Conservation (phyloP, 2,113 vertebrate genomes). For the Syngnathus floridae region DNA sequence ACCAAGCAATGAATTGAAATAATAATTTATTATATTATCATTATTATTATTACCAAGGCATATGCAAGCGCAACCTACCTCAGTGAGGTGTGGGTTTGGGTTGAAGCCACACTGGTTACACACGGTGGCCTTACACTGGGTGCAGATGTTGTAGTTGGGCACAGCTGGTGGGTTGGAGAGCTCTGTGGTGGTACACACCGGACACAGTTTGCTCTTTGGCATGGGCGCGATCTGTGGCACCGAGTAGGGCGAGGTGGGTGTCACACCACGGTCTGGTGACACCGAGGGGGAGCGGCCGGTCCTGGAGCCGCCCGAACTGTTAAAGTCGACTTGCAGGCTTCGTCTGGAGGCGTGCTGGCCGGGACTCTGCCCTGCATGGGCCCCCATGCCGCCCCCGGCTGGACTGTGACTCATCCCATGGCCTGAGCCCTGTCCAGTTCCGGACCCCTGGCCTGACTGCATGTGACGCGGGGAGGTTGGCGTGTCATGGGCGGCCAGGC, state of each 20-base stretch:
- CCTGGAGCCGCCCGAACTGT: slow-evolving; percentile 51
- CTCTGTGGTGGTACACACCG: slow-evolving; percentile 93
- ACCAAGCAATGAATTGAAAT: background rate
- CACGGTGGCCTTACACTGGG: slow-evolving; percentile 90
- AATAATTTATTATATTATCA: too few species aligned
- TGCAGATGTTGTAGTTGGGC: slow-evolving; percentile 96
- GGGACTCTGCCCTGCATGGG: slow-evolving; percentile 50
- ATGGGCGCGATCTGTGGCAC: slow-evolving; percentile 94
- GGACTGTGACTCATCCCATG: slow-evolving; percentile 41
- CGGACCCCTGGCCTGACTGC: slow-evolving; percentile 50
- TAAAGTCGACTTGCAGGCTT: slow-evolving; percentile 71
- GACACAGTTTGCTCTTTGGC: slow-evolving; percentile 94
- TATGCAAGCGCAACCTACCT: slow-evolving; percentile 73
- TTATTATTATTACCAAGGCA: background rate
- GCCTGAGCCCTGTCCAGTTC: slow-evolving; percentile 38
- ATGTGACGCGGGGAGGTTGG: slow-evolving; percentile 57
- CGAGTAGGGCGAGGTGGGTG: slow-evolving; percentile 93
- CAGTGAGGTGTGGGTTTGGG: slow-evolving; percentile 94
- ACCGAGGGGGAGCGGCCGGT: slow-evolving; percentile 66
- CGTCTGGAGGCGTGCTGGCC: slow-evolving; percentile 64
- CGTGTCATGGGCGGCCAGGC: slow-evolving; percentile 64
- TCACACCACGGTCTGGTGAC: slow-evolving; percentile 84
- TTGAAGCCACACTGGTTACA: slow-evolving; percentile 99
- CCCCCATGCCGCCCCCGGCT: slow-evolving; percentile 31
- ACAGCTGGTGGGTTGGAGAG: slow-evolving; percentile 83